Evolutionary conservation across 1,140 invertebrate species (phyloP).

Genomic region (Cotesia vestalis): DNA sequence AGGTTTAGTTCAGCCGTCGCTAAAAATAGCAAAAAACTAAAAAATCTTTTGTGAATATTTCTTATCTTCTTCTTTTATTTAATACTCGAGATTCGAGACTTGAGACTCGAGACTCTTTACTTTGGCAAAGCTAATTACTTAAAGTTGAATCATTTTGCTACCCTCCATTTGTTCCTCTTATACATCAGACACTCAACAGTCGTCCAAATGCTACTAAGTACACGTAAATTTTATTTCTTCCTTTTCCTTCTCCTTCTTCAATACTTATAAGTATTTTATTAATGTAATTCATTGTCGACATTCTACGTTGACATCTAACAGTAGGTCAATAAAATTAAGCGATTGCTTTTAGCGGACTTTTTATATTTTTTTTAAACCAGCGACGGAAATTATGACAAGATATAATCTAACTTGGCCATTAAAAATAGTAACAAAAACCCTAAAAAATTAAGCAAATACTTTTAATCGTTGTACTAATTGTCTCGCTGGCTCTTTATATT

Average conservation of each 20-base stretch:
- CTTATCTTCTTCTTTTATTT: background rate
- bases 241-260: background rate
- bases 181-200: background rate
- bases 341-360: background rate
- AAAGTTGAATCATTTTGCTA: slow-evolving; percentile 3
- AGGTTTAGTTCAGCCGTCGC: background rate
- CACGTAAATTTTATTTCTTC: slow-evolving; percentile 4
- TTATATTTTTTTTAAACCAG: too few relatives aligned
- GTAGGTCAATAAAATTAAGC: slow-evolving; percentile 8
- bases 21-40: too few relatives aligned
- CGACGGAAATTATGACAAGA: too few relatives aligned
- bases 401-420: too few relatives aligned
- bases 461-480: too few relatives aligned
- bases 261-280: too few relatives aligned
- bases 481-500: too few relatives aligned
- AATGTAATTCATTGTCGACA: too few relatives aligned
- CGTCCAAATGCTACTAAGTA: background rate
- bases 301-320: slow-evolving; percentile 1
- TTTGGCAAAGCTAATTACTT: slow-evolving; percentile 15
- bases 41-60: background rate
- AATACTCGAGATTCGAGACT: background rate
- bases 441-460: too few relatives aligned
- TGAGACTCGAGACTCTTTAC: background rate
- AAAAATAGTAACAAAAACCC: too few relatives aligned
- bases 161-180: background rate